phyloP scores from a whole-genome alignment of 2,113 vertebrate genomes.

The Otus sunia region DNA sequence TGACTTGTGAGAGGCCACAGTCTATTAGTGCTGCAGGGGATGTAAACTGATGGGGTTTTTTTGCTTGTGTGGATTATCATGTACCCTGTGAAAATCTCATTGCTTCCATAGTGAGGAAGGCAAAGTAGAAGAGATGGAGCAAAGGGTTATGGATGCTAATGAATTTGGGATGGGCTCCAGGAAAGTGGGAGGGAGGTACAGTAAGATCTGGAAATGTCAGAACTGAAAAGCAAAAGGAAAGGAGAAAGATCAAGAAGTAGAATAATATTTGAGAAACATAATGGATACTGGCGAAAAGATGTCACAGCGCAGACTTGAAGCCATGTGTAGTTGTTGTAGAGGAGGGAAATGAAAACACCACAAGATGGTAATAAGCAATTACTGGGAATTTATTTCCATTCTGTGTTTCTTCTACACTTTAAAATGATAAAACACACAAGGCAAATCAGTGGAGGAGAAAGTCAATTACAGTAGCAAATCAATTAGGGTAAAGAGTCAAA shows the following conservation, averaged over 20 bases:
- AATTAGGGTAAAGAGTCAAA: conserved; percentile 66
- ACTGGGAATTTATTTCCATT: conserved; percentile 55
- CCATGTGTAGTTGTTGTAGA: background rate
- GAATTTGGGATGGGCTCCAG: background rate
- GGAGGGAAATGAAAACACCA: conserved; percentile 8
- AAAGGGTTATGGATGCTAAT: background rate
- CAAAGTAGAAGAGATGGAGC: background rate
- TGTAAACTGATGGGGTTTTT: background rate
- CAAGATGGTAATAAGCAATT: conserved; percentile 48
- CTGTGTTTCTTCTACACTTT: conserved; percentile 46
- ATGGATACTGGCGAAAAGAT: background rate
- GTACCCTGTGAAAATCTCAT: background rate
- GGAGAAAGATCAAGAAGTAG: background rate
- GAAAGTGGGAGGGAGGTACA: background rate
- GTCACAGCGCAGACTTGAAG: background rate
- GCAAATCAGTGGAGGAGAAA: conserved; percentile 54
- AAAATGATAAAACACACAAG: conserved; percentile 32
- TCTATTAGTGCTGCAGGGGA: background rate
- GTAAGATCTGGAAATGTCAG: background rate
- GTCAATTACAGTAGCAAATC: conserved; percentile 64
- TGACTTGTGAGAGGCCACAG: background rate
- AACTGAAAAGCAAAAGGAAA: background rate
- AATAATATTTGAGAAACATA: background rate
- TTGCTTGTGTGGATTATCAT: background rate
- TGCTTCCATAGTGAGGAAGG: background rate